Evolutionary conservation across 2,888 invertebrate genomes (phyloP), one percentile per base, ranked within the genome.

Genomic region (Chloroclystis v-ata): DNA sequence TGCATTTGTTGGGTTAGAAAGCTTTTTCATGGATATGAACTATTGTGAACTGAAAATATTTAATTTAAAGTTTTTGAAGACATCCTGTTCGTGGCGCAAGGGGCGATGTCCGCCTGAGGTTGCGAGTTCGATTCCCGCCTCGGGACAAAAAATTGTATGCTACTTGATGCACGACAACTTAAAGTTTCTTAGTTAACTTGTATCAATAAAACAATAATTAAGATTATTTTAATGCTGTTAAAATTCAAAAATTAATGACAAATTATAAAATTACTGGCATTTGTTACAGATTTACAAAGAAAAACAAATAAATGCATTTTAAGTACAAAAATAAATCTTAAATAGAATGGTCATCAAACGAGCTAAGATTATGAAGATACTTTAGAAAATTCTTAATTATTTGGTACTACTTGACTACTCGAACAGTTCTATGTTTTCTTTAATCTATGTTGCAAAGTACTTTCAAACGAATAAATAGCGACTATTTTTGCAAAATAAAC

Each of bases 181-280:
- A n/a, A n/a, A n/a, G n/a, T n/a, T n/a, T n/a, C n/a, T n/a, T n/a
- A n/a, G n/a, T n/a, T n/a, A n/a, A n/a, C n/a, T n/a, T n/a, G n/a
- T n/a, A n/a, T n/a, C 16, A 32, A 28, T 28, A 46, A 32, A 32
- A 10, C 33, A 28, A 33, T 5, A 3, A 20, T 12, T 32, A 49
- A 32, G 57, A 52, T 63, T 72, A 68, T 72, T 77, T 82, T 83
- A 86, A 82, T 86, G 82, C 83, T 80, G 84, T 85, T 85, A 86
- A 85, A 79, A 78, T 81, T 85, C 83, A 86, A 85, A 85, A 86
- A 85, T 33, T 43, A 38, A 29, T n/a, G 5, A 39, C 43, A 43
- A 43, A 50, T 44, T 41, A 47, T 35, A 43, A 41, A 38, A 20
- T 20, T 52, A 58, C 56, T 58, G 58, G 56, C 56, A 54, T 38